phyloP scores from a whole-genome alignment of 2,113 vertebrate genomes.

The Genyomyrus donnyi region DNA sequence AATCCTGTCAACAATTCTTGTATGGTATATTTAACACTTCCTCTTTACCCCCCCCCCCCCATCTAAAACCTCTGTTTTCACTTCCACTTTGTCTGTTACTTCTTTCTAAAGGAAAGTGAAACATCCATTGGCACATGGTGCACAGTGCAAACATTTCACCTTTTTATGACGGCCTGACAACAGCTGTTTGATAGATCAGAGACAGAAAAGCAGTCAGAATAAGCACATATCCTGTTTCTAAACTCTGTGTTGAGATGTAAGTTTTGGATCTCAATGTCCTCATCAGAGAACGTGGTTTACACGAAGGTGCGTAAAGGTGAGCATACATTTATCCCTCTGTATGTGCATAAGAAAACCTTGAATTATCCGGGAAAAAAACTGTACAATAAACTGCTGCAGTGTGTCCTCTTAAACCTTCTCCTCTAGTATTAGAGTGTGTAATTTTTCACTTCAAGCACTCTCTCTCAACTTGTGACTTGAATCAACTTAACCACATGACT shows the following conservation, averaged over 20 bases:
- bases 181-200: background rate
- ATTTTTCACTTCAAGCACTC: background rate
- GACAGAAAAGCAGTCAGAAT: background rate
- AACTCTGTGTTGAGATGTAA: background rate
- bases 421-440: background rate
- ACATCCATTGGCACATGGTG: background rate
- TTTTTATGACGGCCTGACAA: background rate
- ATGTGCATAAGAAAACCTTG: background rate
- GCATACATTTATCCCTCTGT: background rate
- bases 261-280: background rate
- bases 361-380: background rate
- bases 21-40: background rate
- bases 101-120: background rate
- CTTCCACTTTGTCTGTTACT: background rate
- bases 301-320: background rate
- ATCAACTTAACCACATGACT: conserved; percentile 17
- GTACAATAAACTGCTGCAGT: background rate
- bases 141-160: background rate
- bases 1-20: background rate
- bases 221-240: background rate
- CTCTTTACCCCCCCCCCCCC: background rate
- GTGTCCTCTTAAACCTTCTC: background rate
- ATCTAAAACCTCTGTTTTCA: background rate
- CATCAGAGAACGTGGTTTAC: background rate
- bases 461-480: conserved; percentile 16